Base-by-base conservation (phyloP, 2,888 invertebrate species). In the Loripinus fragilis region DNA sequence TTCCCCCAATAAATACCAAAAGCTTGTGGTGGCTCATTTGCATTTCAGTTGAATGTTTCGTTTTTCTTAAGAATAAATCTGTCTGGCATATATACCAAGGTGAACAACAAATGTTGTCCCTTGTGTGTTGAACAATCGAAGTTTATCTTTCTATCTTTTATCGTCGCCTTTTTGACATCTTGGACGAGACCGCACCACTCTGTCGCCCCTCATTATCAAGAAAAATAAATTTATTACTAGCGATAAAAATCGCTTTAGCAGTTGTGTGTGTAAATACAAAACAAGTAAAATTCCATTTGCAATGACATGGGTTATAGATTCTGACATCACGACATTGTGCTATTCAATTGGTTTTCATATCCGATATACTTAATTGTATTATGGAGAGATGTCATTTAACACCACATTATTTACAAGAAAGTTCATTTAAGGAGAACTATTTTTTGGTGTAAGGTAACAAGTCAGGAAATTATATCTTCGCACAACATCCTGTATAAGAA, bases 261-360 rank as follows among this genome's bases (percentile, higher is more conserved):
- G 15, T 45, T 45, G 8, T 45, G 45, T 20, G 45, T 45, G 15
- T 20, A 45, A 45, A 45, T 45, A 20, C 45, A 45, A 45, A 28
- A 52, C 25, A 52, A 28, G 52, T 25, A 28, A 52, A 52, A 52
- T 52, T 52, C 52, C 25, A 25, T 8, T 28, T 28, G 25, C 5
- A 48, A 28, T n/a, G 5, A 45, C n/a, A 45, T 5, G 17, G 15
- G n/a, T 20, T 45, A 20, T 20, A 45, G n/a, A 5, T 12, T 45
- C 45, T 52, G 52, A 52, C 52, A n/a, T 52, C 52, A 52, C 52
- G 52, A 8, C 28, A 52, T 52, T 52, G 45, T n/a, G 25, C 52
- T 25, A 52, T 52, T 52, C 25, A 52, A 52, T 52, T 25, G 45
- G 20, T 17, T 45, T 12, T 45, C 45, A 45, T 45, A 45, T 45